Percentiles rank a stretch among this genome's conserved stretches.
Conservation (phyloP, 2,113 vertebrate species). For the Dromas ardeola region DNA sequence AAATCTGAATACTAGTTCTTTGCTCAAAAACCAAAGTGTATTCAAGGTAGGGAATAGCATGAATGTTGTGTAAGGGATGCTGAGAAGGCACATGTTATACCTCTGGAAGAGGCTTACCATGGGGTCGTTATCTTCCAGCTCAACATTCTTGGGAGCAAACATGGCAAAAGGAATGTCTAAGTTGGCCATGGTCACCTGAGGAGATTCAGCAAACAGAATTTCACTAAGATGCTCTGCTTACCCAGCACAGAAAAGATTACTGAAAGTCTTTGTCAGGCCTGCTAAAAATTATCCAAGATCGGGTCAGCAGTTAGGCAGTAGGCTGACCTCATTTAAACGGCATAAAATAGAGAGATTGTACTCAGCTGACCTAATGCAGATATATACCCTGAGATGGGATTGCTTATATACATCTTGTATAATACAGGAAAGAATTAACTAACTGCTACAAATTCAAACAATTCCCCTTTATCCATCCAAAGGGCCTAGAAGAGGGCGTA, state of each 20-base stretch:
- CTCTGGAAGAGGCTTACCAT: conserved; percentile 83
- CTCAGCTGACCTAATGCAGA: not conserved
- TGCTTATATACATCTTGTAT: not conserved
- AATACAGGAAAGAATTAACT: not conserved
- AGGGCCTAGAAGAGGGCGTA: not conserved
- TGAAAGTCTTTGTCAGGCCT: not conserved
- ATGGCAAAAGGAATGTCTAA: conserved; percentile 96
- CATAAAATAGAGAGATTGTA: not conserved
- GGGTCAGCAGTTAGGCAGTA: not conserved
- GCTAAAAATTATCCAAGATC: not conserved
- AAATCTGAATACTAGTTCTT: not conserved
- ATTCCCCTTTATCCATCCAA: not conserved
- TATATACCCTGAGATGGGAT: not conserved
- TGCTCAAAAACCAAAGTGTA: not conserved
- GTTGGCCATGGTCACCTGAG: conserved; percentile 87
- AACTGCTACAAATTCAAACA: not conserved
- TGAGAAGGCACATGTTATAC: not conserved
- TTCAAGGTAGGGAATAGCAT: not conserved
- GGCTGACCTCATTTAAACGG: not conserved
- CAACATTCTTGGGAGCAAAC: conserved; percentile 90
- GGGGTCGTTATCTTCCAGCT: conserved; percentile 89
- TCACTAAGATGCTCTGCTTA: conserved; percentile 7
- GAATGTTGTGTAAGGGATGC: not conserved
- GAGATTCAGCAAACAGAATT: conserved; percentile 48
- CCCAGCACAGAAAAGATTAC: not conserved